Conservation (phyloP, 2,888 invertebrate genomes). For the Ophion costatus region DNA sequence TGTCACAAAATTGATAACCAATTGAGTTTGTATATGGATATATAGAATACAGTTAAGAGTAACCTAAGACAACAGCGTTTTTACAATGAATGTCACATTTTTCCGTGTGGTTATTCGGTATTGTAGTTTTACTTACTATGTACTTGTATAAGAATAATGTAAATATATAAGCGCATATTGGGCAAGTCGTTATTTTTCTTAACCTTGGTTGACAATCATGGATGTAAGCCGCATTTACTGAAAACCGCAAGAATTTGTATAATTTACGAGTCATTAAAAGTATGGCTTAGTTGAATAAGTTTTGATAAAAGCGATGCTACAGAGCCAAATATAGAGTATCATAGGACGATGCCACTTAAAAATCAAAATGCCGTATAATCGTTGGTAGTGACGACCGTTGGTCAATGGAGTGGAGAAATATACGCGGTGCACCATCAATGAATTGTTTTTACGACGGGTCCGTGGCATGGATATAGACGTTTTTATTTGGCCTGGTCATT, state of each 20-base stretch:
- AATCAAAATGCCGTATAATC: conserved; percentile 8
- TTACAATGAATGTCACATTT: no score
- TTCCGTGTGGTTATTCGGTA: no score
- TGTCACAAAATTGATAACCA: no score
- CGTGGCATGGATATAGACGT: conserved; percentile 35
- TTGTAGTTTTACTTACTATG: no score
- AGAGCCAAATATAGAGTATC: neutral
- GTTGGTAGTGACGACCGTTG: conserved; percentile 50
- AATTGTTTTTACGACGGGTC: conserved; percentile 73
- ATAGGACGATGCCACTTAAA: conserved; percentile 17
- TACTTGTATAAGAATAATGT: no score
- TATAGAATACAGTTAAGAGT: no score
- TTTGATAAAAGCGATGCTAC: neutral
- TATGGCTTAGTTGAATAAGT: neutral
- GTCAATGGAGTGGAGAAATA: conserved; percentile 61
- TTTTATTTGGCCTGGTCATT: conserved; percentile 57
- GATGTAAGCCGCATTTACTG: no score
- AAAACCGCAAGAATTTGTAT: neutral
- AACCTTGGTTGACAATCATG: neutral
- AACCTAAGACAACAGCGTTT: no score
- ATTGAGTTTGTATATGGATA: no score
- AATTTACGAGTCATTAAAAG: neutral
- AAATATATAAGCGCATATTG: neutral
- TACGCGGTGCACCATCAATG: conserved; percentile 77
- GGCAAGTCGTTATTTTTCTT: neutral